Evolutionary conservation across 2,888 invertebrate species (phyloP).

Genomic region (Xestia xanthographa): DNA sequence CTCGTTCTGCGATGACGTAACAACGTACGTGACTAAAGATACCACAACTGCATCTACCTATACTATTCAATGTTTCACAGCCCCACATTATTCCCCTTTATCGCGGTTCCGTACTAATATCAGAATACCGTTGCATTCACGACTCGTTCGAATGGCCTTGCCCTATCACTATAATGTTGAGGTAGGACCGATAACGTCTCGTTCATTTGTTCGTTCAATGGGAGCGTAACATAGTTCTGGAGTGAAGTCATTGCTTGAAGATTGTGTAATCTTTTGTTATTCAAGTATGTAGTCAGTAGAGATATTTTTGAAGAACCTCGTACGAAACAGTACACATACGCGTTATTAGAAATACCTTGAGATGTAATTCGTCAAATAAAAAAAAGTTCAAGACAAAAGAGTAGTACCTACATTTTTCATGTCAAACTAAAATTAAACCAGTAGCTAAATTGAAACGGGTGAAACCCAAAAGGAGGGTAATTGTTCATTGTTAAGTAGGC

Average conservation of each 20-base stretch:
- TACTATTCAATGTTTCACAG: not conserved
- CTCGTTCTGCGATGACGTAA: not conserved
- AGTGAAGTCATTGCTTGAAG: slow-evolving; percentile 34
- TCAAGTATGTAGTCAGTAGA: not conserved
- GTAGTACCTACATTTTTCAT: not conserved
- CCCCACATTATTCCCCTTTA: slow-evolving; percentile 4
- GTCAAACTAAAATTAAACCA: not conserved
- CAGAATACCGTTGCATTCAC: slow-evolving; percentile 28
- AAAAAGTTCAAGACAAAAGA: not conserved
- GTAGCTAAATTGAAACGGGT: not conserved
- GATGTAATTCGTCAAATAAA: not conserved
- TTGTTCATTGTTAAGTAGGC: not conserved
- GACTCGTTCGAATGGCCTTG: slow-evolving; percentile 30
- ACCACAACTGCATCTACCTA: not conserved
- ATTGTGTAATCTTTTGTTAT: slow-evolving; percentile 27
- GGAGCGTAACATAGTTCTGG: slow-evolving; percentile 17
- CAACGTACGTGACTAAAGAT: not conserved
- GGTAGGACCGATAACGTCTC: slow-evolving; percentile 43
- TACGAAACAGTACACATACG: not conserved
- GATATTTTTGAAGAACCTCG: not conserved
- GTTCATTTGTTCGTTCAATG: slow-evolving; percentile 36
- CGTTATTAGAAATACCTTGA: not conserved
- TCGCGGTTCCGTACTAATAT: slow-evolving; percentile 17
- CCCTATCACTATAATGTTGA: slow-evolving; percentile 40
- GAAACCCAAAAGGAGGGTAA: not conserved